Evolutionary conservation across 2,113 vertebrate genomes (phyloP).

Genomic region (Thamnophis sirtalis): DNA sequence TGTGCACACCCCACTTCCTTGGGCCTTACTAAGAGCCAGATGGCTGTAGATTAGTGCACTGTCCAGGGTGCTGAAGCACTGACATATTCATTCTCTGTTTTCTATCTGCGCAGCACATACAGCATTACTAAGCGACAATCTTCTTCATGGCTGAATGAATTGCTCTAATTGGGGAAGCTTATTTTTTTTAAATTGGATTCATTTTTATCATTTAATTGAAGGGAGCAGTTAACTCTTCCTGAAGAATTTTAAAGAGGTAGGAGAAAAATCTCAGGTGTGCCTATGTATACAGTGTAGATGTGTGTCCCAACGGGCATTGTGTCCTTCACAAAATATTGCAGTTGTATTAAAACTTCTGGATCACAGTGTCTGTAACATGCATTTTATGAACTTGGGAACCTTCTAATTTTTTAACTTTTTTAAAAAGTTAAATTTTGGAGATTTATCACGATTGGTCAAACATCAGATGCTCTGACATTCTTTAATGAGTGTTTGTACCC

Average conservation of each 20-base stretch:
- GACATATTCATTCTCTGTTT: not conserved
- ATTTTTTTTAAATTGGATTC: not conserved
- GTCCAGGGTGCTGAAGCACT: not conserved
- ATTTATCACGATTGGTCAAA: not conserved
- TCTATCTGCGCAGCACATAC: not conserved
- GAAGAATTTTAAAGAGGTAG: not conserved
- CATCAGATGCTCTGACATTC: not conserved
- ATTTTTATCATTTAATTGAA: not conserved
- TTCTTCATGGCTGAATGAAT: not conserved
- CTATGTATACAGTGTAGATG: not conserved
- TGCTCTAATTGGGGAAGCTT: not conserved
- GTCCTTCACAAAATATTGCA: not conserved
- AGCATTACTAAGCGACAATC: not conserved
- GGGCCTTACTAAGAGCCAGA: too few species aligned
- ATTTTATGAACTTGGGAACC: not conserved
- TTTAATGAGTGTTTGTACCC: not conserved
- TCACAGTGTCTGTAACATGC: not conserved
- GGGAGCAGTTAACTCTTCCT: not conserved
- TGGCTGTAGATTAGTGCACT: not conserved
- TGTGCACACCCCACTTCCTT: too few species aligned
- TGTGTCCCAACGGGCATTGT: not conserved
- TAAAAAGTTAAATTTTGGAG: not conserved
- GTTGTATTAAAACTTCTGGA: not conserved
- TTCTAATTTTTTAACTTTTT: not conserved
- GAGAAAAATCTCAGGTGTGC: not conserved